Conservation (phyloP, 2,888 invertebrate species). For the Drosophila hamatofila region DNA sequence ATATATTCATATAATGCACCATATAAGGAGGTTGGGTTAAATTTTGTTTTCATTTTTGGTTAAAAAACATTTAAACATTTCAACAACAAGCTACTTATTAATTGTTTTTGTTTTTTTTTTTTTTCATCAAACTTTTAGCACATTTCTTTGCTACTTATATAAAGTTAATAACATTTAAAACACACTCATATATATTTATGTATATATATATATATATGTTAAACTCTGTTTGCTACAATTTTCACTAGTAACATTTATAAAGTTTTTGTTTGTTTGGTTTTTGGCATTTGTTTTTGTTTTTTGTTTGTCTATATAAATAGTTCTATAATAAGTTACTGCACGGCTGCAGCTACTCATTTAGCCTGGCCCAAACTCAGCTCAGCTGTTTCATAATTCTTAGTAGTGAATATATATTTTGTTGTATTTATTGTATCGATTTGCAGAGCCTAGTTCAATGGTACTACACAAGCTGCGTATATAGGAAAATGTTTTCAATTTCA, state of each 20-base stretch:
- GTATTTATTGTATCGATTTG: constrained; percentile 56
- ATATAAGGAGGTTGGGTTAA: constrained; percentile 33
- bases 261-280: constrained; percentile 49
- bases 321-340: constrained; percentile 27
- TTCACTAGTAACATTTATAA: constrained; percentile 75
- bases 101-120: constrained; percentile 21
- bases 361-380: constrained; percentile 22
- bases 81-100: constrained; percentile 73
- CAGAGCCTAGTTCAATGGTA: constrained; percentile 38
- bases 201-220: constrained; percentile 50
- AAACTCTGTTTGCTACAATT: constrained; percentile 69
- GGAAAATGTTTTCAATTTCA: constrained; percentile 29
- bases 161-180: constrained; percentile 75
- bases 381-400: constrained; percentile 24
- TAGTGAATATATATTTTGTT: constrained; percentile 23
- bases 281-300: constrained; percentile 32
- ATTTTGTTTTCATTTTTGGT: constrained; percentile 33
- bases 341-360: constrained; percentile 4
- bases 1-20: constrained; percentile 16
- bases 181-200: constrained; percentile 62
- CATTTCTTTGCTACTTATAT: constrained; percentile 46
- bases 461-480: constrained; percentile 63
- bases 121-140: constrained; percentile 20
- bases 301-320: constrained; percentile 44
- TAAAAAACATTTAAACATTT: constrained; percentile 80